phyloP scores from a whole-genome alignment of 2,888 invertebrate genomes.

The Drosophila leonis region DNA sequence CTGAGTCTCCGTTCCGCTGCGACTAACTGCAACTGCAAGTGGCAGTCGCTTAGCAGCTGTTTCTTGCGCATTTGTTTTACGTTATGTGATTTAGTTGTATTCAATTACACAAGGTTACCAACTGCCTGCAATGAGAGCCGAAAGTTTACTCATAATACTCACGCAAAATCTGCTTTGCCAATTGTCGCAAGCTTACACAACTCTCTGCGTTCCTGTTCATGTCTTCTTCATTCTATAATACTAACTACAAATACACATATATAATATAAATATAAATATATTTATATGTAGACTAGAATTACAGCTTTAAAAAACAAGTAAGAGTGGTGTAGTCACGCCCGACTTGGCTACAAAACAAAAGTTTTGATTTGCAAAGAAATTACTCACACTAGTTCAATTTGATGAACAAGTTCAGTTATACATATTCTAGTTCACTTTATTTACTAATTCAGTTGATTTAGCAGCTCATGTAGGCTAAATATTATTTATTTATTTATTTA shows the following conservation, averaged over 20 bases:
- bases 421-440: not conserved
- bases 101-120: conserved; percentile 3
- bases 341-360: not conserved
- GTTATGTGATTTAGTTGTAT: conserved; percentile 1
- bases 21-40: not conserved
- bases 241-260: not conserved
- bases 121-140: too few relatives aligned
- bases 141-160: not conserved
- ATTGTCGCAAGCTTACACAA: not conserved
- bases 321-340: not conserved
- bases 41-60: conserved; percentile 24
- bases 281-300: too few relatives aligned
- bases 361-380: not conserved
- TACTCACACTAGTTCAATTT: not conserved
- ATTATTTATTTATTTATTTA: too few relatives aligned
- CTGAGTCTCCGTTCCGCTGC: conserved; percentile 11
- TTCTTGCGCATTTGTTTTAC: conserved; percentile 2
- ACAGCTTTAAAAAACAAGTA: too few relatives aligned
- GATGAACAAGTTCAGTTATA: not conserved
- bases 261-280: too few relatives aligned
- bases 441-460: not conserved
- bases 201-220: not conserved
- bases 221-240: not conserved
- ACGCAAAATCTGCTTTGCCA: not conserved
- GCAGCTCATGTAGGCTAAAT: too few relatives aligned